These are phyloP conservation scores for Pterostichus madidus DNA, from an alignment of 2,888 invertebrate genomes.

Conservation along the genomic window DNA sequence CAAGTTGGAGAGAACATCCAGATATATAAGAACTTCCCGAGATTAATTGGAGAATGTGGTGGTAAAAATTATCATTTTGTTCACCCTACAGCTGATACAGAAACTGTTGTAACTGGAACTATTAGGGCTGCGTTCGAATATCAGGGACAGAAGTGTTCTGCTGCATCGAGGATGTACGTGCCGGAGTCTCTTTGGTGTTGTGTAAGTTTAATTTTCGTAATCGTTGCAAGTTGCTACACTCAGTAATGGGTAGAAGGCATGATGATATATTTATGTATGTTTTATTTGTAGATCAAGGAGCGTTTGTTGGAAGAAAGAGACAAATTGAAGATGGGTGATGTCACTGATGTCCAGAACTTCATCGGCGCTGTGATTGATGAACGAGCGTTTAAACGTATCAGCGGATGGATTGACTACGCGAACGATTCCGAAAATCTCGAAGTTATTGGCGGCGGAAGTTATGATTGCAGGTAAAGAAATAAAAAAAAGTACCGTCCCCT, in stretches of 20 bases:
- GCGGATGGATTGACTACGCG: constrained; percentile 93
- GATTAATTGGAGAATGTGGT: constrained; percentile 97
- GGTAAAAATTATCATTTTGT: constrained; percentile 99
- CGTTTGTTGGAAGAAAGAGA: constrained; percentile 85
- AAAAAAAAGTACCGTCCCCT: too few species aligned
- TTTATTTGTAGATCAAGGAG: constrained; percentile 80
- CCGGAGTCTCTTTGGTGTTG: constrained; percentile 92
- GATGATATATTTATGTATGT: not conserved
- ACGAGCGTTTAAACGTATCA: constrained; percentile 93
- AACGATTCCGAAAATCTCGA: constrained; percentile 85
- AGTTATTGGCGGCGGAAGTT: constrained; percentile 93
- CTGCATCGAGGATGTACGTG: constrained; percentile 97
- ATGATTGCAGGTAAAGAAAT: constrained; percentile 86
- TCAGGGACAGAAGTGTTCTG: constrained; percentile 99
- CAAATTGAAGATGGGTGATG: constrained; percentile 92
- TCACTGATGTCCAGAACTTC: constrained; percentile 89
- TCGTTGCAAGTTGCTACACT: too few species aligned
- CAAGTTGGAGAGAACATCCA: constrained; percentile 94
- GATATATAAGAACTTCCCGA: constrained; percentile 92
- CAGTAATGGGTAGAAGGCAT: too few species aligned
- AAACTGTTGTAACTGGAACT: constrained; percentile 89
- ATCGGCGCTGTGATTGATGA: constrained; percentile 98
- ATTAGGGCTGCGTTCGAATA: constrained; percentile 97
- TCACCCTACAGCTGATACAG: constrained; percentile 93
- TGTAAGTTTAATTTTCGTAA: constrained; percentile 74